Base-by-base conservation (phyloP, 1,140 invertebrate species). In the Scaptodrosophila lebanonensis region DNA sequence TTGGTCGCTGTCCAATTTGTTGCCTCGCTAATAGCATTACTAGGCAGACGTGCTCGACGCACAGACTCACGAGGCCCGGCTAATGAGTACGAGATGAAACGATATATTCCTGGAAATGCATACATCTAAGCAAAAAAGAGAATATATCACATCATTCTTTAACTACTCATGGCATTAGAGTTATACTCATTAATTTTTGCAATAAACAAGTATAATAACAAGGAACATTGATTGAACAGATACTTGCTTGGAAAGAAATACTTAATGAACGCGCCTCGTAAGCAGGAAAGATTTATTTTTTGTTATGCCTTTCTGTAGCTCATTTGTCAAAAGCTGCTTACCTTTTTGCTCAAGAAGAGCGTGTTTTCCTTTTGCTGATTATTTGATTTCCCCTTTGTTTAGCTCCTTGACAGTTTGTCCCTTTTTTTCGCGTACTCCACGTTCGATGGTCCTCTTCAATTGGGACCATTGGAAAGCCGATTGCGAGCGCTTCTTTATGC, bases 271-370 rank as follows among this genome's bases (percentile, higher is more conserved):
- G n/a, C n/a, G n/a, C n/a, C n/a, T n/a, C n/a, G n/a, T n/a, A n/a
- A n/a, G n/a, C n/a, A n/a, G n/a, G n/a, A n/a, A n/a, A n/a, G n/a
- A n/a, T n/a, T n/a, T n/a, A n/a, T n/a, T n/a, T n/a, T n/a, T n/a
- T n/a, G n/a, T n/a, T n/a, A n/a, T n/a, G 15, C 12, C 33, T 54
- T 44, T 42, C 49, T 54, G 47, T 51, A 11, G 29, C 49, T 71
- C 59, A 66, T 59, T 69, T 66, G 68, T 49, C 27, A 50, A 71
- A 71, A 71, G 68, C 68, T 71, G 68, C 68, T 71, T 70, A 60
- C 62, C 53, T 71, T 65, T 56, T 52, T 39, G 25, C 43, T 57
- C 15, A 9, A 13, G 29, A 56, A 22, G 32, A 29, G 22, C 27
- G 36, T 48, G 38, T 42, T 61, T 40, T 38, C n/a, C 7, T 36